phyloP scores from a whole-genome alignment of 2,797 vertebrate species.

The Cyprinella venusta region DNA sequence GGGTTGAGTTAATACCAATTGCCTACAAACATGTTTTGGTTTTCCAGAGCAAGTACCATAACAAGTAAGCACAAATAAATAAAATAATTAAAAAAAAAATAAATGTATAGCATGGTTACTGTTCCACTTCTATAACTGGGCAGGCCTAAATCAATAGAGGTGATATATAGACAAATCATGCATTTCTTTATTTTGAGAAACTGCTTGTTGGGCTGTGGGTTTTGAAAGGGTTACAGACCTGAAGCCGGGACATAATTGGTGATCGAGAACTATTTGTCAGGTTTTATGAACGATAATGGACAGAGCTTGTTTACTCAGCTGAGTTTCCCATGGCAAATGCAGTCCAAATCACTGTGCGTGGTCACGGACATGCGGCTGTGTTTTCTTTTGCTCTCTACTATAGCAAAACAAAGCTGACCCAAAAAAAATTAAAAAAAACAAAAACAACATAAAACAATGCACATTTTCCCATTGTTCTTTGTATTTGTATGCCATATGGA shows the following conservation, averaged over 20 bases:
- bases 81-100: background rate
- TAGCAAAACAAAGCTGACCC: conserved; percentile 64
- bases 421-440: background rate
- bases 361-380: conserved; percentile 78
- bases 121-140: background rate
- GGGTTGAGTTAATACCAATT: background rate
- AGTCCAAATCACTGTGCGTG: conserved; percentile 78
- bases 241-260: conserved; percentile 42
- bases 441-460: conserved; percentile 71
- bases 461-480: conserved; percentile 75
- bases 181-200: conserved; percentile 20
- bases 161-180: background rate
- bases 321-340: conserved; percentile 84
- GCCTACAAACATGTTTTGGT: background rate
- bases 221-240: conserved; percentile 35
- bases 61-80: background rate
- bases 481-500: conserved; percentile 74
- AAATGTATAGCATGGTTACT: background rate
- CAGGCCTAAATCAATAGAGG: background rate
- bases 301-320: conserved; percentile 71
- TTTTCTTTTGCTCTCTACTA: conserved; percentile 62
- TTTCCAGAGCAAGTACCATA: background rate
- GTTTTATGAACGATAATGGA: conserved; percentile 56
- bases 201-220: conserved; percentile 8
- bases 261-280: conserved; percentile 49